A percentile compares a stretch with the other conserved stretches of the same genome.
Conservation (phyloP, 2,797 vertebrate species). For the Hydrocynus forskahlii region DNA sequence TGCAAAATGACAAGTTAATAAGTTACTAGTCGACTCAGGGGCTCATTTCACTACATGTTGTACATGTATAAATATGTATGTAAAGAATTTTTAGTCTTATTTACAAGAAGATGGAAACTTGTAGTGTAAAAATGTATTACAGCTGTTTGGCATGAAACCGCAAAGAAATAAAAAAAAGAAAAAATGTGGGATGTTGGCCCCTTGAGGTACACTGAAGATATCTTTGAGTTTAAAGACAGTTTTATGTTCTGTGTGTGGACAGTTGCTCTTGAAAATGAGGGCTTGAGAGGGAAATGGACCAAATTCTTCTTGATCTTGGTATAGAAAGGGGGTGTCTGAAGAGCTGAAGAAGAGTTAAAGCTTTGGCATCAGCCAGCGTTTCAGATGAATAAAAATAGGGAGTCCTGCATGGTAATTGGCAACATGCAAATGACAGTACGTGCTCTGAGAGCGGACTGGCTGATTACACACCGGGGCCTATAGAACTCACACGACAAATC, state of each 20-base stretch:
- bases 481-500: not conserved
- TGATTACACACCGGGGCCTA: slow-evolving; percentile 35
- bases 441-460: slow-evolving; percentile 36
- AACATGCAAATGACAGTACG: slow-evolving; percentile 19
- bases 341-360: slow-evolving; percentile 32
- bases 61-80: no score
- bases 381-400: slow-evolving; percentile 48
- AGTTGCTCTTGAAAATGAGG: not conserved
- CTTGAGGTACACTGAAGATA: not conserved
- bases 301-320: slow-evolving; percentile 9
- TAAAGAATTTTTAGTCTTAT: no score
- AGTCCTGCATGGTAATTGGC: slow-evolving; percentile 57
- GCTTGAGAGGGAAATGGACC: not conserved
- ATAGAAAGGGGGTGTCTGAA: slow-evolving; percentile 46
- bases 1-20: no score
- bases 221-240: not conserved
- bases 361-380: slow-evolving; percentile 45
- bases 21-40: no score
- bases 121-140: no score
- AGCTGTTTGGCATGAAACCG: no score
- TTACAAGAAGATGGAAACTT: no score
- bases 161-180: no score
- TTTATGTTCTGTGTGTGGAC: not conserved
- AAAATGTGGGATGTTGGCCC: no score
- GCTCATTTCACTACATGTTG: no score